Conservation (phyloP, 2,113 vertebrate genomes). For the Trogon surrucura region DNA sequence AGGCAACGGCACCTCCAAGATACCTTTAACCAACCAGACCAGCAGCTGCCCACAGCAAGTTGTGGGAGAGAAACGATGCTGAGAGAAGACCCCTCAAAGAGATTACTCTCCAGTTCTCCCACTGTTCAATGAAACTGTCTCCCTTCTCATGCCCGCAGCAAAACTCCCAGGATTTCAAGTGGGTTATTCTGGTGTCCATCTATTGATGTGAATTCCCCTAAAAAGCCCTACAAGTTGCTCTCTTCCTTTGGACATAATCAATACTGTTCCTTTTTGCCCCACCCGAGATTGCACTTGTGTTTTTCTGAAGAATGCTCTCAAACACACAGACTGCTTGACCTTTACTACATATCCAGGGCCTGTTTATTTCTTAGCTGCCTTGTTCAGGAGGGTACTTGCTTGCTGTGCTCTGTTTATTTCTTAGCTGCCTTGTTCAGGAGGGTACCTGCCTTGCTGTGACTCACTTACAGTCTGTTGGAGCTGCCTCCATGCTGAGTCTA, state of each 20-base stretch:
- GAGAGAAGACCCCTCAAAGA: neutral
- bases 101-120: neutral
- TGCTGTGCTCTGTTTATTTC: neutral
- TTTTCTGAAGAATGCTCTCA: neutral
- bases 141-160: neutral
- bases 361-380: neutral
- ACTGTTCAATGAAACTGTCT: neutral
- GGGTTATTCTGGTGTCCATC: neutral
- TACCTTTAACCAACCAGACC: neutral
- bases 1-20: neutral
- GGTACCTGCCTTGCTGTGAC: slow-evolving; percentile 28
- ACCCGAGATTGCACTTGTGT: neutral
- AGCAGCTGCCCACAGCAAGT: neutral
- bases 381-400: too few relatives aligned
- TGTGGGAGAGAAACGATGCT: neutral
- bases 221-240: neutral
- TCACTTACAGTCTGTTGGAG: neutral
- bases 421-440: neutral
- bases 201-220: neutral
- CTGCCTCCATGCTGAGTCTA: slow-evolving; percentile 44
- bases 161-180: neutral
- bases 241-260: neutral
- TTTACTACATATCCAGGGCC: neutral
- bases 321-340: neutral
- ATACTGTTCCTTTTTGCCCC: neutral